Percentiles rank a stretch among this genome's conserved stretches.
These are phyloP conservation scores for Darevskia nairensis DNA, from an alignment of 2,797 vertebrate genomes.

Conservation along the genomic window DNA sequence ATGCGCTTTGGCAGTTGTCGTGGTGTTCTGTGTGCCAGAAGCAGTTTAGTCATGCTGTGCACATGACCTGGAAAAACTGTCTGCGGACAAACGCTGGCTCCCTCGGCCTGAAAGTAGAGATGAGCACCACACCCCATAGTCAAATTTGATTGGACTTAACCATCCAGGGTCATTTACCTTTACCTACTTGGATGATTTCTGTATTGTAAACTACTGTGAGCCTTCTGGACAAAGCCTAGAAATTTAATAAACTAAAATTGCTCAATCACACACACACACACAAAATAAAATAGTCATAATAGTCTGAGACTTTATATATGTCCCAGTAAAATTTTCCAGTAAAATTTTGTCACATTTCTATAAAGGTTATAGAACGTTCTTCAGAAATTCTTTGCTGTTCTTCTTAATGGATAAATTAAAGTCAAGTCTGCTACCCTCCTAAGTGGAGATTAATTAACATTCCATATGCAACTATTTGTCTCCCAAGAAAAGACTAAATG, in stretches of 20 bases:
- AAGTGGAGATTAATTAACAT: conserved; percentile 73
- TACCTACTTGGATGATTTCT: background rate
- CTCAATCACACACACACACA: background rate
- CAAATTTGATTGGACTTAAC: too few relatives aligned
- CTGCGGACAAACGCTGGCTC: too few relatives aligned
- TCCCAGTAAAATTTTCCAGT: conserved; percentile 32
- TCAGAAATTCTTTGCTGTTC: conserved; percentile 40
- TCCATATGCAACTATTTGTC: conserved; percentile 66
- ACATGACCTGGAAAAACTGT: too few relatives aligned
- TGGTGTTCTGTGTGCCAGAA: too few relatives aligned
- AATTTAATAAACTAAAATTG: background rate
- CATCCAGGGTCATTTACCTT: too few relatives aligned
- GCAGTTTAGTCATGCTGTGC: too few relatives aligned
- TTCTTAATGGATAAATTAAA: conserved; percentile 63
- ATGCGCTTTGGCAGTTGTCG: too few relatives aligned
- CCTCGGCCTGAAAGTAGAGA: too few relatives aligned
- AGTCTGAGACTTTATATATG: conserved; percentile 39
- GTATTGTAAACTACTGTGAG: background rate
- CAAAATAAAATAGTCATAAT: conserved; percentile 34
- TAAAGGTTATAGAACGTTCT: conserved; percentile 36
- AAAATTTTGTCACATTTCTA: conserved; percentile 36
- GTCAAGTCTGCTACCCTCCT: conserved; percentile 44
- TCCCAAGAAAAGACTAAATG: conserved; percentile 64
- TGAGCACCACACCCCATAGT: too few relatives aligned
- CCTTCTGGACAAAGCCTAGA: background rate